Evolutionary conservation across 2,113 vertebrate genomes (phyloP).

Genomic region (Junco hyemalis): DNA sequence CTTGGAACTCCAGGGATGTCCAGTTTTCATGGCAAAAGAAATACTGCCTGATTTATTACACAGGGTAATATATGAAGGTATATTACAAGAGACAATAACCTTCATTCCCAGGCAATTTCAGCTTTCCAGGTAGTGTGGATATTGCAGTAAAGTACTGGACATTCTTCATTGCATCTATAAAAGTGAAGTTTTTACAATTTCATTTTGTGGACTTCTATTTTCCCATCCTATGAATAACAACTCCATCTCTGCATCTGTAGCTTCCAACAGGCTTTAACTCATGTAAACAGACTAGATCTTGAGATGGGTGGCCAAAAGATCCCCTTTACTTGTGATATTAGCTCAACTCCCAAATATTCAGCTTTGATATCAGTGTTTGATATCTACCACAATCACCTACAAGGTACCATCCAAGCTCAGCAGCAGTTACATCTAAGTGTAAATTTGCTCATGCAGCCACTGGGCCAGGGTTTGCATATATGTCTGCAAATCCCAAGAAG

Average conservation of each 20-base stretch:
- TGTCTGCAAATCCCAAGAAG: not conserved
- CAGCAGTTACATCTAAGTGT: not conserved
- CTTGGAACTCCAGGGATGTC: conserved; percentile 61
- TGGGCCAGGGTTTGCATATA: not conserved
- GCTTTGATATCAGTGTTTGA: not conserved
- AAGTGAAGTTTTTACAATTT: conserved; percentile 70
- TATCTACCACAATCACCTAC: not conserved
- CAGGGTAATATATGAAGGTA: conserved; percentile 43
- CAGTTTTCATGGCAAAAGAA: conserved; percentile 55
- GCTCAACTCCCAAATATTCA: not conserved
- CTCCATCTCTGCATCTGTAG: not conserved
- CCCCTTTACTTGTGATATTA: not conserved
- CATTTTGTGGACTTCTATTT: conserved; percentile 47
- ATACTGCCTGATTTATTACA: conserved; percentile 69
- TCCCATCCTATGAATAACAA: conserved; percentile 33
- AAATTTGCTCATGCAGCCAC: not conserved
- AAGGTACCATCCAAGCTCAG: not conserved
- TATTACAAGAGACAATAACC: conserved; percentile 69
- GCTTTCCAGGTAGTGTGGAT: conserved; percentile 63
- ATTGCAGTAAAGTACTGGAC: conserved; percentile 63
- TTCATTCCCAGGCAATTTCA: conserved; percentile 63
- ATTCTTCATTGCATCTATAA: conserved; percentile 64
- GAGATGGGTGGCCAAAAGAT: not conserved
- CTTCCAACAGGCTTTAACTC: not conserved
- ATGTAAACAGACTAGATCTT: not conserved